phyloP scores from a whole-genome alignment of 1,140 invertebrate genomes.

The Zophobas atratus region DNA sequence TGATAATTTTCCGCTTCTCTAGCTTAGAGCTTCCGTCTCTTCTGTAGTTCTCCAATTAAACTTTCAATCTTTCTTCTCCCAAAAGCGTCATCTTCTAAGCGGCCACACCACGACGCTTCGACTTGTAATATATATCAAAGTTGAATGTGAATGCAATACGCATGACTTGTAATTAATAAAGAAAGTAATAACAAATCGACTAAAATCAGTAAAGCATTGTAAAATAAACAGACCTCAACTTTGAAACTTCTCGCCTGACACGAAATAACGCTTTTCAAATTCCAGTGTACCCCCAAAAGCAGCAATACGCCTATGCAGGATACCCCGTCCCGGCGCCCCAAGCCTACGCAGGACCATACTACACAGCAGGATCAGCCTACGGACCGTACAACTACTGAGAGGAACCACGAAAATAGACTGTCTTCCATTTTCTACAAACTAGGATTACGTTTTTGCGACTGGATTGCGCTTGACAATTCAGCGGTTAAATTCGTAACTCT shows the following conservation, averaged over 20 bases:
- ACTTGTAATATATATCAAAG: not conserved
- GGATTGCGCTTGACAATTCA: not conserved
- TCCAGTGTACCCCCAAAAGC: slow-evolving; percentile 93
- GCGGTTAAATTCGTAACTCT: not conserved
- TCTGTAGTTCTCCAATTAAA: slow-evolving; percentile 16
- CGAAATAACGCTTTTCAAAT: slow-evolving; percentile 56
- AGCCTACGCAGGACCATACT: slow-evolving; percentile 89
- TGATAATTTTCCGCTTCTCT: slow-evolving; percentile 32
- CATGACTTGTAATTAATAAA: slow-evolving; percentile 21
- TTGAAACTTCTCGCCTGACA: not conserved
- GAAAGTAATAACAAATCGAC: slow-evolving; percentile 12
- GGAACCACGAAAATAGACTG: slow-evolving; percentile 48
- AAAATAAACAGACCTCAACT: slow-evolving; percentile 1
- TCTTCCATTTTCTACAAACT: slow-evolving; percentile 42
- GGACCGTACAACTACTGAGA: slow-evolving; percentile 91
- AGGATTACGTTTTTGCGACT: slow-evolving; percentile 9
- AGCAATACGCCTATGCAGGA: slow-evolving; percentile 90
- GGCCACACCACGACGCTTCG: not conserved
- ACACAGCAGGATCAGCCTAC: slow-evolving; percentile 86
- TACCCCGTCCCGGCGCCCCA: slow-evolving; percentile 85
- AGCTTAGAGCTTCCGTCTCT: slow-evolving; percentile 4
- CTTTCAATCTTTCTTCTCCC: not conserved
- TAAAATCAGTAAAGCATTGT: slow-evolving; percentile 18
- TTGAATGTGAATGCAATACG: slow-evolving; percentile 8
- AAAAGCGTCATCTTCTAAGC: not conserved